phyloP scores from a whole-genome alignment of 2,113 vertebrate genomes.

The Chamaetylas fuelleborni region DNA sequence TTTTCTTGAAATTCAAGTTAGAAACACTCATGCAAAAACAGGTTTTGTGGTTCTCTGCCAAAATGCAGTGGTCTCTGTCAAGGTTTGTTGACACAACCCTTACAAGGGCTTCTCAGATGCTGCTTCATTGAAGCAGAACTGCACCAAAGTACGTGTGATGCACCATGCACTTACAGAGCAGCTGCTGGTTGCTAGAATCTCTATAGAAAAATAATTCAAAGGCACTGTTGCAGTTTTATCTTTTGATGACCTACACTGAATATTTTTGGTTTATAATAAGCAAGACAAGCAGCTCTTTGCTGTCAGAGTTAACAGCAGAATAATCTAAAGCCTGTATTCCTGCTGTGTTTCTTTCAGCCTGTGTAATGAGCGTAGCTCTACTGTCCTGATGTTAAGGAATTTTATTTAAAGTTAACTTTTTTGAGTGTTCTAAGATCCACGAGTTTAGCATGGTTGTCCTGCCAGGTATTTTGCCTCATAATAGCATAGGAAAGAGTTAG shows the following conservation, averaged over 20 bases:
- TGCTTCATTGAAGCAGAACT: background rate
- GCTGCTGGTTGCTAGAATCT: background rate
- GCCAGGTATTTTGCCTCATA: background rate
- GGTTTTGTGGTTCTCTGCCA: background rate
- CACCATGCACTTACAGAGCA: background rate
- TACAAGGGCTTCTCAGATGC: background rate
- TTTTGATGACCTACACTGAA: background rate
- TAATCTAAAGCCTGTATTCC: background rate
- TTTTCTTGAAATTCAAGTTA: background rate
- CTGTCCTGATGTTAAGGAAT: background rate
- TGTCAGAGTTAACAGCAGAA: background rate
- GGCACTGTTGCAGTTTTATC: background rate
- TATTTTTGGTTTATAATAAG: background rate
- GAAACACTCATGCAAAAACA: background rate
- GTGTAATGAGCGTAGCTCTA: background rate
- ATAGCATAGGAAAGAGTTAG: background rate
- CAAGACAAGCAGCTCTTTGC: background rate
- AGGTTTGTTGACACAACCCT: background rate
- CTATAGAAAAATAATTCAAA: background rate
- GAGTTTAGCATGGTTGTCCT: background rate
- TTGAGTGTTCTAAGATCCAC: background rate
- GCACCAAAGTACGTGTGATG: rapidly evolving
- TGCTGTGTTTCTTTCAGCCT: background rate
- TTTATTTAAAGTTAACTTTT: background rate
- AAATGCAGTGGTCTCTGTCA: background rate